Percentiles rank a stretch among this genome's conserved stretches.
Conservation (phyloP, 2,888 invertebrate genomes). For the Scaptodrosophila latifasciaeformis region DNA sequence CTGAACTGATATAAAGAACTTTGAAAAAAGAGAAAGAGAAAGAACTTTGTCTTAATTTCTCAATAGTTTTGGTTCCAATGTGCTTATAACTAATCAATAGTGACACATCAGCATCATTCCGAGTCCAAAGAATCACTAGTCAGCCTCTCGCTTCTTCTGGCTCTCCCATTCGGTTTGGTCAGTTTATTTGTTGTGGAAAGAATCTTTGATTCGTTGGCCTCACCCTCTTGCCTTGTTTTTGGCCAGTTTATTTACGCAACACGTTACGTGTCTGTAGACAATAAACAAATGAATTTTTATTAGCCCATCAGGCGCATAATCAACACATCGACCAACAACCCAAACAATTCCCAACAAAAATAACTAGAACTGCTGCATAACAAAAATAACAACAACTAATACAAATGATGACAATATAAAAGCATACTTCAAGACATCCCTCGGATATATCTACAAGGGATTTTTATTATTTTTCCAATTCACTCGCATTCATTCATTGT, state of each 20-base stretch:
- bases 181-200: too few relatives aligned
- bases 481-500: slow-evolving; percentile 5
- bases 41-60: too few relatives aligned
- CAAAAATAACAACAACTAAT: slow-evolving; percentile 40
- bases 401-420: slow-evolving; percentile 42
- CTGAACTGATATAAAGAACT: too few relatives aligned
- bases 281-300: slow-evolving; percentile 63
- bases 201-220: too few relatives aligned
- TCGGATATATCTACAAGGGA: slow-evolving; percentile 8
- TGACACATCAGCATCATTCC: too few relatives aligned
- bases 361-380: slow-evolving; percentile 62
- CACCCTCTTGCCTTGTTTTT: background rate
- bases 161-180: too few relatives aligned
- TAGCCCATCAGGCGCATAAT: slow-evolving; percentile 54
- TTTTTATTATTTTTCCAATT: slow-evolving; percentile 7
- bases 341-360: slow-evolving; percentile 25
- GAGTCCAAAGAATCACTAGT: too few relatives aligned
- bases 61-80: too few relatives aligned
- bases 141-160: background rate
- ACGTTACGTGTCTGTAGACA: slow-evolving; percentile 34
- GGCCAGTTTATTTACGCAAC: slow-evolving; percentile 35
- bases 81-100: too few relatives aligned
- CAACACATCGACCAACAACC: slow-evolving; percentile 23
- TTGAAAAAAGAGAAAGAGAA: too few relatives aligned
- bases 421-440: slow-evolving; percentile 42